phyloP scores from a whole-genome alignment of 2,113 vertebrate genomes.

The Stigmatopora nigra region DNA sequence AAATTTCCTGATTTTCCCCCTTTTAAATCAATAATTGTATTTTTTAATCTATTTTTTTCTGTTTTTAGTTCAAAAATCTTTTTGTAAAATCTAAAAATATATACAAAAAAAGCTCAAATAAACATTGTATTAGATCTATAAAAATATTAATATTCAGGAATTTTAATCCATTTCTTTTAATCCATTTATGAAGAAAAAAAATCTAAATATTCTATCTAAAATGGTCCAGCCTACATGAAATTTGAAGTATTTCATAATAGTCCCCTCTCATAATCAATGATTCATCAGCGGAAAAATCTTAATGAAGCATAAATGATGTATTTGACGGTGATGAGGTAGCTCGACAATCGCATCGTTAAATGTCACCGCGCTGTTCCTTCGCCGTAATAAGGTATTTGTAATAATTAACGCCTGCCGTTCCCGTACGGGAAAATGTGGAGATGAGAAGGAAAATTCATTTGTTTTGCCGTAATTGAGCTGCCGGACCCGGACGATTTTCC shows the following conservation, averaged over 20 bases:
- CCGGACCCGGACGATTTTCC: constrained; percentile 20
- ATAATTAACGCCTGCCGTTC: constrained; percentile 47
- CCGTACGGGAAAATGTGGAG: constrained; percentile 30
- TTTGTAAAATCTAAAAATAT: no score
- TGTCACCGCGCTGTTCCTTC: constrained; percentile 44
- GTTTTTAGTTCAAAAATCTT: no score
- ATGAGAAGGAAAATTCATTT: constrained; percentile 18
- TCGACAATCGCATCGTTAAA: constrained; percentile 53
- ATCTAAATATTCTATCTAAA: no score
- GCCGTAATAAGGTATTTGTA: constrained; percentile 43
- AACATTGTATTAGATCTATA: no score
- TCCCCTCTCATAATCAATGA: constrained; percentile 48
- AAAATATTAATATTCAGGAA: no score
- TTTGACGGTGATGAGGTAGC: constrained; percentile 52
- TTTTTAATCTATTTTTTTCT: no score
- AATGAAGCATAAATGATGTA: constrained; percentile 62
- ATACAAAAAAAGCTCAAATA: no score
- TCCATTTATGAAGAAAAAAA: no score
- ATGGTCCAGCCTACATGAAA: no score
- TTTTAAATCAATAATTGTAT: no score
- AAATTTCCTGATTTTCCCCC: no score
- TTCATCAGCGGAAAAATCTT: constrained; percentile 56
- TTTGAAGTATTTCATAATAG: constrained; percentile 61
- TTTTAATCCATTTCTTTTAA: no score
- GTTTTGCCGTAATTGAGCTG: constrained; percentile 13